phyloP scores from a whole-genome alignment of 2,113 vertebrate species.

The Stegastes partitus region DNA sequence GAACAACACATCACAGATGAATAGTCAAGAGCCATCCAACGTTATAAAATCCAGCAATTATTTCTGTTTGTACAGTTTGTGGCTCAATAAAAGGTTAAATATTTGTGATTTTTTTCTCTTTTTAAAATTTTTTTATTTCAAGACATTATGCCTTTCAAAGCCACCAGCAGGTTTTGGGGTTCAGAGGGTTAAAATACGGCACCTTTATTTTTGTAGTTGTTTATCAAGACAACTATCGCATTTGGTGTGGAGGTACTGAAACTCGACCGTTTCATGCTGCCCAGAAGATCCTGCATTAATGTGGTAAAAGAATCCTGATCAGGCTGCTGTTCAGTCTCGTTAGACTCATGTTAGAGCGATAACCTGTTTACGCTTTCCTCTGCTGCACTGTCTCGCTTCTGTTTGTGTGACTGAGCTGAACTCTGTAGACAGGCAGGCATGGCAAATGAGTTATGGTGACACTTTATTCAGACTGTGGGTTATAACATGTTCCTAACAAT shows the following conservation, averaged over 20 bases:
- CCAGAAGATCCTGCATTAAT: no score
- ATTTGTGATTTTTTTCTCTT: no score
- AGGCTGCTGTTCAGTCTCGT: slow-evolving; percentile 36
- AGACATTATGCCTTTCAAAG: no score
- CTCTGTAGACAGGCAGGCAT: slow-evolving; percentile 35
- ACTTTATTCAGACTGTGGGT: slow-evolving; percentile 50
- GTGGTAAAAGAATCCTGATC: no score
- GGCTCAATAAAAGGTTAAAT: no score
- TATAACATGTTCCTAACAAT: slow-evolving; percentile 9
- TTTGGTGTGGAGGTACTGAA: neutral
- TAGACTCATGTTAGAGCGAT: neutral
- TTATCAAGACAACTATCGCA: neutral
- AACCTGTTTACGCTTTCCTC: slow-evolving; percentile 35
- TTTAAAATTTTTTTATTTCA: no score
- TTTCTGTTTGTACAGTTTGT: no score
- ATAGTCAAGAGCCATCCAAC: no score
- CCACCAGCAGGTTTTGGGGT: no score
- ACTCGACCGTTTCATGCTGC: neutral
- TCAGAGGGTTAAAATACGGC: slow-evolving; percentile 8
- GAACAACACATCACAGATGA: no score
- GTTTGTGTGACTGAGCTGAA: slow-evolving; percentile 38
- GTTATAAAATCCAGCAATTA: no score
- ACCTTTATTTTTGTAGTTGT: slow-evolving; percentile 10
- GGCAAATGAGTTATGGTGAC: slow-evolving; percentile 21
- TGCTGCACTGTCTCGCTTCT: slow-evolving; percentile 47